These are phyloP conservation scores for Euura saliciscinereae DNA, from an alignment of 1,140 invertebrate genomes.

Conservation along the genomic window DNA sequence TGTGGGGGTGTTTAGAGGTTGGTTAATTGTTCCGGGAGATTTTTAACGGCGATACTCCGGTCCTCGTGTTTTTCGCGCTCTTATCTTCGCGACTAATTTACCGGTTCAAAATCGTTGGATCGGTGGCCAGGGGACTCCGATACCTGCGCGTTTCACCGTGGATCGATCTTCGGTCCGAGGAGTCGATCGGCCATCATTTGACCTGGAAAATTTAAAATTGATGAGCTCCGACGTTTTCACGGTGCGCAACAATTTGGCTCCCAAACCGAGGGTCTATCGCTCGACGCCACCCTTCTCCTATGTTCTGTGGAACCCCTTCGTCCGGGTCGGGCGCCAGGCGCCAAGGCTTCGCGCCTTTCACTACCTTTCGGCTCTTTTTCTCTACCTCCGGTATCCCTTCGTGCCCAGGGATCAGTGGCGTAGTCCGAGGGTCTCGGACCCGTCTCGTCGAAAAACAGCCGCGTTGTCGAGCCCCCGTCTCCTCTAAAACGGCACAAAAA, in stretches of 20 bases:
- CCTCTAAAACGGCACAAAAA: too few species aligned
- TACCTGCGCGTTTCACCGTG: too few species aligned
- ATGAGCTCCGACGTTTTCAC: constrained; percentile 32
- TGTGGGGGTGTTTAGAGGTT: background rate
- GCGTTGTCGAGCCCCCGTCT: too few species aligned
- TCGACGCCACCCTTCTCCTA: constrained; percentile 32
- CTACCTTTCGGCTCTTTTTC: constrained; percentile 6
- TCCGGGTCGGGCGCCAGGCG: constrained; percentile 42
- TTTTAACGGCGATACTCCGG: constrained; percentile 20
- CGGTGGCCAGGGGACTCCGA: too few species aligned
- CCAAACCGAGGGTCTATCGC: constrained; percentile 29
- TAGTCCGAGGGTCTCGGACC: too few species aligned
- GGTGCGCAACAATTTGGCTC: constrained; percentile 17
- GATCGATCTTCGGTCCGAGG: too few species aligned
- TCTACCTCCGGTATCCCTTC: background rate
- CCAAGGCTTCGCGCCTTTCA: constrained; percentile 46
- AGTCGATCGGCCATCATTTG: too few species aligned
- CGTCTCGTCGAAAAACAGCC: too few species aligned
- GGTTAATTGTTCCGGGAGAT: constrained; percentile 53
- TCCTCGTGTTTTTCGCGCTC: background rate
- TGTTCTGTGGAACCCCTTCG: constrained; percentile 9
- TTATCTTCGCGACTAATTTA: background rate
- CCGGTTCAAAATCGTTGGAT: too few species aligned
- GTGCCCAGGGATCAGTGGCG: too few species aligned
- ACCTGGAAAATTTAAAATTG: too few species aligned